Evolutionary conservation across 2,888 invertebrate genomes (phyloP), one percentile per base, ranked within the genome.

Genomic region (Tridacna crocea): DNA sequence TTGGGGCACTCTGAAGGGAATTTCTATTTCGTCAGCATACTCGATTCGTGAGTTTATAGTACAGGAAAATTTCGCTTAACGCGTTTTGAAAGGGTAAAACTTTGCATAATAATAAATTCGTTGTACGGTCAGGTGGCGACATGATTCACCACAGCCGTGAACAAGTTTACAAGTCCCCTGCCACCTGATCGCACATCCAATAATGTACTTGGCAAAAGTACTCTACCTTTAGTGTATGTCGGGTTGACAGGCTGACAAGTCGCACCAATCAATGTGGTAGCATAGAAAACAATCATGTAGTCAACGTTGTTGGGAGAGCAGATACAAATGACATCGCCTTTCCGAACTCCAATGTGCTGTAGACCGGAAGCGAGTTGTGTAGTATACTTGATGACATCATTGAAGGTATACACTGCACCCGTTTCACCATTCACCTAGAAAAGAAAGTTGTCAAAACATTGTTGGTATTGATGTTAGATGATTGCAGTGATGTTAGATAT

Each of bases 171-270:
- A n/a, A n/a, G n/a, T n/a, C n/a, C n/a, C n/a, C n/a, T n/a, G n/a
- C n/a, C n/a, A n/a, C n/a, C n/a, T n/a, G n/a, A n/a, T n/a, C n/a
- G 36, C 8, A 55, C 17, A 55, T 55, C 10, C 1, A 1, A 55
- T n/a, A 6, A 19, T 55, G 55, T 55, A 36, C 8, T 27, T 66
- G 36, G 36, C 66, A n/a, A 27, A 66, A 8, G 2, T 8, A 36
- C 36, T 8, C 36, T 79, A 88, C 88, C 83, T 80, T 76, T 79
- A 3, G 85, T 85, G 55, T 83, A 86, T 12, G 80, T 24, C 10
- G 88, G 87, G 61, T 84, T 88, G 11, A 84, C 68, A 3, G 87
- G 80, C 63, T 84, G 85, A 15, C 85, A 77, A 4, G 79, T 80
- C 4, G 83, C 87, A 27, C 74, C 77, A 36, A 86, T 70, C 10